Base-by-base conservation (phyloP, 1,140 invertebrate genomes). In the Globodera ellingtonae region DNA sequence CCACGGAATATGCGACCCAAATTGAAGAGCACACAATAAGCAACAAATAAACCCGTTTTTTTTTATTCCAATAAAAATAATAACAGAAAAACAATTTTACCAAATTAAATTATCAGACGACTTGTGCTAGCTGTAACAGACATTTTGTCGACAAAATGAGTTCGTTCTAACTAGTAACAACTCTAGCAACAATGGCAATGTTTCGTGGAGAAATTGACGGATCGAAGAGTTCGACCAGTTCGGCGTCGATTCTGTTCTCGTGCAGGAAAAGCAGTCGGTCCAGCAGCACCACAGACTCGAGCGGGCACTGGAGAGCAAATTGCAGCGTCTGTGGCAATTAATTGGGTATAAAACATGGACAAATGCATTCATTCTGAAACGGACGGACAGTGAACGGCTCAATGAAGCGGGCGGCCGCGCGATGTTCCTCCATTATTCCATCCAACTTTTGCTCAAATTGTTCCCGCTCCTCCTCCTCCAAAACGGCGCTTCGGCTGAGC, bases 331-430 rank as follows among this genome's bases (percentile, higher is more conserved):
- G 46, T 13, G 46, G 24, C 35, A 8, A 70, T 10, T 56, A 13
- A 15, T 15, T 76, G 50, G 46, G 2, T 18, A 18, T 21, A 13
- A 76, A 47, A n/a, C 46, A 72, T 10, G 4, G 62, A 76, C 21
- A 50, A 56, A 18, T 75, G 70, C 46, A 10, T 66, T 35, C 1
- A 35, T 35, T 35, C 35, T 35, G 35, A 72, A 70, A 78, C 9
- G 18, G 46, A 74, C 48, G 15, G n/a, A 78, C 76, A 44, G 76
- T 78, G 21, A 78, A 78, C 7, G 75, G 76, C 66, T 78, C 76
- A 15, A 78, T 71, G 50, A 67, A 78, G 66, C 44, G 21, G 21
- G 4, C 15, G 4, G 71, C 46, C 18, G 66, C 18, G 18, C 15
- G 4, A n/a, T 78, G 21, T 10, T 1, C 7, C 21, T 24, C 76